Conservation (phyloP, 2,888 invertebrate genomes). For the Sepioteuthis lessoniana region DNA sequence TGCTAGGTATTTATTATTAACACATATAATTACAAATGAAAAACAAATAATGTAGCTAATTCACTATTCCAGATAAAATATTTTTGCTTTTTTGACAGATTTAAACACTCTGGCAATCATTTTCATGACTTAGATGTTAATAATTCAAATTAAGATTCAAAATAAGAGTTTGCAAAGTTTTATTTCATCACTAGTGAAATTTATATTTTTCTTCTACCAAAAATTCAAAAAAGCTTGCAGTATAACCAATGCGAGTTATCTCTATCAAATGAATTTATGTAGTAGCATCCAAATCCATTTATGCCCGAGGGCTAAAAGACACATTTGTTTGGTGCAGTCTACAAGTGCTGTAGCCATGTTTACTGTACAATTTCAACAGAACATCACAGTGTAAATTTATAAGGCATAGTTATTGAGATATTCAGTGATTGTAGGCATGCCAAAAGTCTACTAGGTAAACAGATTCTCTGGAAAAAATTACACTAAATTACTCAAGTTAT, state of each 20-base stretch:
- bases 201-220: neutral
- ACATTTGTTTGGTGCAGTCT: neutral
- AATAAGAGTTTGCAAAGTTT: neutral
- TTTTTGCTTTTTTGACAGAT: neutral
- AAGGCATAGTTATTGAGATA: constrained; percentile 16
- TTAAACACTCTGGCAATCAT: neutral
- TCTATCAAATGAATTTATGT: neutral
- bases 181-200: neutral
- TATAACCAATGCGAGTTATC: neutral
- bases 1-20: too few species aligned
- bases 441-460: constrained; percentile 8
- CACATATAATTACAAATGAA: too few species aligned
- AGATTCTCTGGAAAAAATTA: neutral
- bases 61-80: too few species aligned
- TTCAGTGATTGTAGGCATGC: neutral
- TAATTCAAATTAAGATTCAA: too few species aligned
- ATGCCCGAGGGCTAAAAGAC: neutral
- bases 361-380: constrained; percentile 20
- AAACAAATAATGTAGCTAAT: too few species aligned
- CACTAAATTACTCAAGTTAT: neutral
- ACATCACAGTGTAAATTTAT: constrained; percentile 4
- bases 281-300: neutral
- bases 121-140: neutral
- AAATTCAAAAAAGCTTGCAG: neutral
- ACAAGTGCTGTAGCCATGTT: neutral